Evolutionary conservation across 2,888 invertebrate genomes (phyloP).

Genomic region (Chesias legatella): DNA sequence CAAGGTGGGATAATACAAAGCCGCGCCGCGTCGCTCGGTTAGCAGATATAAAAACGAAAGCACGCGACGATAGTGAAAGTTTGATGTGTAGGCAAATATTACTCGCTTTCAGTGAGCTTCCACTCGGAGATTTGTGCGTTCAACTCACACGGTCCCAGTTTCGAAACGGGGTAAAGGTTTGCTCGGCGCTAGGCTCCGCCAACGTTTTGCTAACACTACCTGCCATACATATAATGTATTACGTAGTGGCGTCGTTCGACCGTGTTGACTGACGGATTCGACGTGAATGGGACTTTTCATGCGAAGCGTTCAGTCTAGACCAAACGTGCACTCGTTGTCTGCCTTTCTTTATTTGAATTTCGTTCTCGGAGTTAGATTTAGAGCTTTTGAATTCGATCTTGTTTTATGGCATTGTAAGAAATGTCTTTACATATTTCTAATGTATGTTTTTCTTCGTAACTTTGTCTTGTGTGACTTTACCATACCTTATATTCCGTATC

Average conservation of each 20-base stretch:
- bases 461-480: too few species aligned
- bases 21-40: slow-evolving; percentile 50
- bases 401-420: too few species aligned
- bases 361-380: slow-evolving; percentile 1
- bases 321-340: slow-evolving; percentile 43
- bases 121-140: slow-evolving; percentile 75
- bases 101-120: slow-evolving; percentile 67
- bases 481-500: too few species aligned
- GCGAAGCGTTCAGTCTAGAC: slow-evolving; percentile 60
- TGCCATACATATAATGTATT: slow-evolving; percentile 59
- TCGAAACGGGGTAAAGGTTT: slow-evolving; percentile 62
- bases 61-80: slow-evolving; percentile 76
- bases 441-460: too few species aligned
- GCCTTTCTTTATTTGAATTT: slow-evolving; percentile 34
- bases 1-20: slow-evolving; percentile 59
- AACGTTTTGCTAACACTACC: slow-evolving; percentile 44
- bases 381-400: too few species aligned
- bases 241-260: slow-evolving; percentile 46
- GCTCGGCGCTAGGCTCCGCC: slow-evolving; percentile 44
- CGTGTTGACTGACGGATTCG: slow-evolving; percentile 62
- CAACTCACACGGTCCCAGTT: slow-evolving; percentile 45
- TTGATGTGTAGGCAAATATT: slow-evolving; percentile 80
- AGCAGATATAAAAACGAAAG: slow-evolving; percentile 77
- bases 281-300: slow-evolving; percentile 70
- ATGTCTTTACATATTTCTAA: too few species aligned